Conservation (phyloP, 1,140 invertebrate species). For the Sinella curviseta region DNA sequence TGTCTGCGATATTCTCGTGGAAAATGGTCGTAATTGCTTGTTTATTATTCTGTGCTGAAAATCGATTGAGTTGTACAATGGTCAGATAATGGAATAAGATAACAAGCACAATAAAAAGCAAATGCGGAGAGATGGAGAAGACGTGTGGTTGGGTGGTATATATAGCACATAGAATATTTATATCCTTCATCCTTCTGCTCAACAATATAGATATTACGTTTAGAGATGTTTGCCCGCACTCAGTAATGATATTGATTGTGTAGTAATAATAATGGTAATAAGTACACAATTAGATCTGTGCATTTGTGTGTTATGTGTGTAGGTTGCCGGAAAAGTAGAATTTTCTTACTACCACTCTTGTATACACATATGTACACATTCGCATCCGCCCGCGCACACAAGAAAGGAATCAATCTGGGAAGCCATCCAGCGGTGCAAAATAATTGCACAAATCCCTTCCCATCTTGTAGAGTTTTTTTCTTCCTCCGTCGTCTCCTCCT, state of each 20-base stretch:
- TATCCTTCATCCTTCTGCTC: no score
- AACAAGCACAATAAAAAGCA: not conserved
- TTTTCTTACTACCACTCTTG: no score
- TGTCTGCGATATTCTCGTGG: not conserved
- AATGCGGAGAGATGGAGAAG: not conserved
- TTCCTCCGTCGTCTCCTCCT: not conserved
- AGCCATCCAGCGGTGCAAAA: conserved; percentile 8
- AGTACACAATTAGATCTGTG: no score
- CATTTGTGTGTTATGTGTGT: no score
- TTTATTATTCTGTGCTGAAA: not conserved
- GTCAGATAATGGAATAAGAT: not conserved
- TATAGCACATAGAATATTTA: no score
- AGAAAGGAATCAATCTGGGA: not conserved
- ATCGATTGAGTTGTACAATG: not conserved
- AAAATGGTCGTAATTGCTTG: not conserved
- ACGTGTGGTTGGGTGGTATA: no score
- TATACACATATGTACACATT: not conserved
- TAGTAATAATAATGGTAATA: no score
- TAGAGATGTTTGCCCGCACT: no score
- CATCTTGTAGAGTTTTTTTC: not conserved
- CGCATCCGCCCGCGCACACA: not conserved
- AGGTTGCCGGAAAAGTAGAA: no score
- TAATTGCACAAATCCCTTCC: conserved; percentile 5
- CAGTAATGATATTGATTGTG: no score
- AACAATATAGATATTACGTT: no score